A percentile compares a stretch with the other conserved stretches of the same genome.
Conservation (phyloP, 2,797 vertebrate genomes). For the Cottoperca gobio region DNA sequence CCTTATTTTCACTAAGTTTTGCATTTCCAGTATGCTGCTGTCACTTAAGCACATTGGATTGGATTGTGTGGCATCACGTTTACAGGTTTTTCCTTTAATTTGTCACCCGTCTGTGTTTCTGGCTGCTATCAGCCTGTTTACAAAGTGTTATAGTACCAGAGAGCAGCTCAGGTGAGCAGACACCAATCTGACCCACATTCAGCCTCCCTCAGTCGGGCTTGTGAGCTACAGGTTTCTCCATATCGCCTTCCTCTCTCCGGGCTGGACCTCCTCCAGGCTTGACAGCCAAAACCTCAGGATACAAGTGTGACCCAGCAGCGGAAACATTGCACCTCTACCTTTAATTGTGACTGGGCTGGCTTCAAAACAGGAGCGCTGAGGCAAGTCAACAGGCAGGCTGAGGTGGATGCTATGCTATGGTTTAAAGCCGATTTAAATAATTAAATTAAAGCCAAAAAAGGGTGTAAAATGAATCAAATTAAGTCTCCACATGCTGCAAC, state of each 20-base stretch:
- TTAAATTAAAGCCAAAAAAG: too few species aligned
- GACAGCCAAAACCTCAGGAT: conserved; percentile 67
- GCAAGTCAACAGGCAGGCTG: neutral
- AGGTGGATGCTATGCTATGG: neutral
- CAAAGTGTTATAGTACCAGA: neutral
- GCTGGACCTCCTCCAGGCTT: conserved; percentile 66
- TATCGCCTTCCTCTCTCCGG: conserved; percentile 48
- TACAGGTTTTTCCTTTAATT: neutral
- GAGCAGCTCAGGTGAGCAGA: conserved; percentile 12
- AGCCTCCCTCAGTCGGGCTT: neutral
- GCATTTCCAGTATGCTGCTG: neutral
- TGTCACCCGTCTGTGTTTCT: neutral
- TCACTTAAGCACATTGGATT: neutral
- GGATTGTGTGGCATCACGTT: neutral
- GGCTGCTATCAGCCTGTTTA: neutral
- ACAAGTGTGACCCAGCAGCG: conserved; percentile 54
- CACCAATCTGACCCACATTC: conserved; percentile 41
- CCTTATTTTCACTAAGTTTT: neutral
- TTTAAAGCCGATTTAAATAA: too few species aligned
- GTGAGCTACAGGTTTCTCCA: conserved; percentile 5
- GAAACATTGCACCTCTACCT: conserved; percentile 73
- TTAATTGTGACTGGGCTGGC: conserved; percentile 60
- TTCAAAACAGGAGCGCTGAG: conserved; percentile 18
- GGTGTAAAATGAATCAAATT: too few species aligned
- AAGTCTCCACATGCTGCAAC: neutral